Evolutionary conservation across 2,113 vertebrate species (phyloP), one percentile per base, ranked within the genome.

Genomic region (Aldabrachelys gigantea): DNA sequence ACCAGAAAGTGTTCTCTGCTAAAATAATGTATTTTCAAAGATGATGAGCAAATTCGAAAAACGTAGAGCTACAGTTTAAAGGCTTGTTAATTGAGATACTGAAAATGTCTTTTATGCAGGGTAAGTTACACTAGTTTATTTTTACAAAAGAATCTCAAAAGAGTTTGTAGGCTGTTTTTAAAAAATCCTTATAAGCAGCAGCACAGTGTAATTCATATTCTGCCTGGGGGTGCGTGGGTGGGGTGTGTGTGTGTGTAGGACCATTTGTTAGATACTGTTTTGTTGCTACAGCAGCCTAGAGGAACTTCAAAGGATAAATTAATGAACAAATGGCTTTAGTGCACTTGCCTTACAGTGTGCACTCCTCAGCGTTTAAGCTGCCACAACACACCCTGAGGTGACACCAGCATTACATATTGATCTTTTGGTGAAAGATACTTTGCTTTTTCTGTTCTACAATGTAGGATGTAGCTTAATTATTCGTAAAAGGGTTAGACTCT

Each of bases 221-320:
- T n/a, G 24, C 35, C 35, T n/a, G 52, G 29, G 27, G 22, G 41
- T 35, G 62, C 17, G 31, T 65, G 59, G 29, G 59, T 35, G 59
- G 27, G 27, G 14, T 35, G 29, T 17, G 31, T 53, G 21, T 54
- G 53, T 54, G 21, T 56, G 54, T 25, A 89, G 90, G 10, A 52
- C n/a, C 35, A 35, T 82, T 79, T 82, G 84, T 86, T 69, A 56
- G 85, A 53, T 76, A 21, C 1, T 21, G 0, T 47, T 84, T 92
- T 93, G 59, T 52, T 91, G 94, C 86, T 89, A 31, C 41, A 85
- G 94, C 93, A 93, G 88, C 88, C 80, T 94, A 80, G 82, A 97
- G 93, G 86, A 90, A 82, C 93, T 93, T 96, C 78, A 94, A 90
- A 95, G 92, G 91, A 62, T 91, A 88, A 85, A 87, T 27, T 47